phyloP scores from a whole-genome alignment of 2,797 vertebrate genomes.

The Labeo calbasu region DNA sequence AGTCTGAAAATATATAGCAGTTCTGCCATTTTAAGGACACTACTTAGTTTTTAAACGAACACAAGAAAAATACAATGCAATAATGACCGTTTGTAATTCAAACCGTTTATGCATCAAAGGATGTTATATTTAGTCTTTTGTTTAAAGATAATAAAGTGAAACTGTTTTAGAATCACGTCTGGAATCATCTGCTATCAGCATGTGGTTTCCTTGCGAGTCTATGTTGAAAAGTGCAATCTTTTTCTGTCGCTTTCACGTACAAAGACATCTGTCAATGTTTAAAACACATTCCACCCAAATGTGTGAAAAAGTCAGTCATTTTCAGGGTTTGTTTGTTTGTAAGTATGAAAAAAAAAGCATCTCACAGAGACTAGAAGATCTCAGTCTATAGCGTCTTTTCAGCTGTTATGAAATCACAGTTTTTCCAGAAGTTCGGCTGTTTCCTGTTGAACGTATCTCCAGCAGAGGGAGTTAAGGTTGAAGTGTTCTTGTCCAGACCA shows the following conservation, averaged over 20 bases:
- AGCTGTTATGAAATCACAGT: constrained; percentile 34
- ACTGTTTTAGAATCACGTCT: neutral
- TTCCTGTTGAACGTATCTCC: constrained; percentile 37
- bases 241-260: neutral
- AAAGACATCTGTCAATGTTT: constrained; percentile 41
- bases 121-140: neutral
- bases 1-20: neutral
- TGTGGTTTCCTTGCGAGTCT: neutral
- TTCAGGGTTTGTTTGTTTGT: constrained; percentile 16
- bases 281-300: constrained; percentile 2
- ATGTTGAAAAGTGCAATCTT: neutral
- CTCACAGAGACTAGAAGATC: constrained; percentile 63
- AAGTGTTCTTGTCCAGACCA: constrained; percentile 23
- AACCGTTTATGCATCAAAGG: neutral
- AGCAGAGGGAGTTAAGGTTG: constrained; percentile 52
- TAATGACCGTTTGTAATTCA: neutral
- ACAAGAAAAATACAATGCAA: neutral
- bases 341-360: neutral
- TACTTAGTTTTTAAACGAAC: neutral
- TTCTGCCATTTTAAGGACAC: neutral
- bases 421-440: constrained; percentile 22
- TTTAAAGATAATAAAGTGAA: neutral
- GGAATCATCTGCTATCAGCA: neutral
- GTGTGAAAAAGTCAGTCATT: constrained; percentile 17
- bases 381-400: constrained; percentile 11